Evolutionary conservation across 2,797 vertebrate species (phyloP).

Genomic region (Megalops cyprinoides): DNA sequence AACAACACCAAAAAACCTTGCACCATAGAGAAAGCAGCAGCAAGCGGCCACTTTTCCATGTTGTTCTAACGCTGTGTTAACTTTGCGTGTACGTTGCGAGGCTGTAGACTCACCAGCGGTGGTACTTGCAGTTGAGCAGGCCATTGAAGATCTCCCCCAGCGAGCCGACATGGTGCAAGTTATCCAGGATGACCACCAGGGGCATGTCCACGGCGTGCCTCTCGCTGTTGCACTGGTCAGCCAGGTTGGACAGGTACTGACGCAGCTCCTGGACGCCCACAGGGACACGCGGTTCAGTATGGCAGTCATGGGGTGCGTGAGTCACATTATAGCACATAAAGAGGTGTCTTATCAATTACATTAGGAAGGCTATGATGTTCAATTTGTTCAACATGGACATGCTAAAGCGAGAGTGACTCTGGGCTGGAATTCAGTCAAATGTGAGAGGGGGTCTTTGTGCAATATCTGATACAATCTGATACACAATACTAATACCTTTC

Average conservation of each 20-base stretch:
- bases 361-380: background rate
- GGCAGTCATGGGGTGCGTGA: too few relatives aligned
- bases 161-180: slow-evolving; percentile 93
- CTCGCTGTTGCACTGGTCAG: slow-evolving; percentile 88
- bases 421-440: too few relatives aligned
- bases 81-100: slow-evolving; percentile 2
- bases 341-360: background rate
- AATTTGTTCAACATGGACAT: background rate
- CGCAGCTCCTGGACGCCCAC: slow-evolving; percentile 81
- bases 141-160: slow-evolving; percentile 96
- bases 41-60: background rate
- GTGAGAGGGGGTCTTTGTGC: too few relatives aligned
- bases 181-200: slow-evolving; percentile 94
- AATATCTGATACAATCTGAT: too few relatives aligned
- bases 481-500: too few relatives aligned
- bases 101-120: slow-evolving; percentile 78
- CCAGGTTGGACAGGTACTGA: slow-evolving; percentile 91
- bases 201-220: slow-evolving; percentile 82
- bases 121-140: slow-evolving; percentile 92
- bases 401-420: background rate
- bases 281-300: background rate
- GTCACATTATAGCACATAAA: too few relatives aligned
- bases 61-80: background rate
- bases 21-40: background rate
- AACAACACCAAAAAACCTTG: background rate